Evolutionary conservation across 2,888 invertebrate species (phyloP), one percentile per base, ranked within the genome.

Genomic region (Bursaphelenchus okinawaensis): DNA sequence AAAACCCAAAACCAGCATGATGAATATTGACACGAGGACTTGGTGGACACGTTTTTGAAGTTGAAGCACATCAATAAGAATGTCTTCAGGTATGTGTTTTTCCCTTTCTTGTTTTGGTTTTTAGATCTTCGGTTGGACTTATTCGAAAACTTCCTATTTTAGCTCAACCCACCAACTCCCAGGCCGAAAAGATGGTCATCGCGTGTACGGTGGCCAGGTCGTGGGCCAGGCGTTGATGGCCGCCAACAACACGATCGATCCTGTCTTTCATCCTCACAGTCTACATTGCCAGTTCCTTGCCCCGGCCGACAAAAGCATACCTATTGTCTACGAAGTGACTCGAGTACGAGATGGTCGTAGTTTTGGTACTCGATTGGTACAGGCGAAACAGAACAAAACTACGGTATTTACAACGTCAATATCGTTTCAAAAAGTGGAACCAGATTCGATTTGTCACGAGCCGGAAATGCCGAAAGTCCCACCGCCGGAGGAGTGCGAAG

Each of bases 221-320:
- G 81, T 84, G 7, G 84, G 84, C 9, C 84, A 84, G 68, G 83
- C 84, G 4, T 68, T 85, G 54, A 81, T 82, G 16, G 84, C 84
- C 3, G 84, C 84, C 19, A 75, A 78, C 19, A 78, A 81, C 24
- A 85, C 84, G n/a, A 83, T 84, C 4, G 77, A 78, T 2, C 68
- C 73, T 23, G 77, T 79, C 31, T 81, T 83, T 55, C 79, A 82
- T 63, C 79, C 83, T 1, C 84, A 85, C 73, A 83, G 83, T 71
- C 69, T 85, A 26, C 84, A 85, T 71, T 83, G 83, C 69, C 84
- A 84, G 73, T 85, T 85, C 68, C 73, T 85, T 26, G 72, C 76
- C 55, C 79, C 55, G 73, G 77, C 74, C 24, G 73, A 75, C 65
- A 75, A 73, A 9, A 67, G 79, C 24, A 74, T 75, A 52, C 83